Conservation (phyloP, 2,888 invertebrate genomes). For the Meta bourneti region DNA sequence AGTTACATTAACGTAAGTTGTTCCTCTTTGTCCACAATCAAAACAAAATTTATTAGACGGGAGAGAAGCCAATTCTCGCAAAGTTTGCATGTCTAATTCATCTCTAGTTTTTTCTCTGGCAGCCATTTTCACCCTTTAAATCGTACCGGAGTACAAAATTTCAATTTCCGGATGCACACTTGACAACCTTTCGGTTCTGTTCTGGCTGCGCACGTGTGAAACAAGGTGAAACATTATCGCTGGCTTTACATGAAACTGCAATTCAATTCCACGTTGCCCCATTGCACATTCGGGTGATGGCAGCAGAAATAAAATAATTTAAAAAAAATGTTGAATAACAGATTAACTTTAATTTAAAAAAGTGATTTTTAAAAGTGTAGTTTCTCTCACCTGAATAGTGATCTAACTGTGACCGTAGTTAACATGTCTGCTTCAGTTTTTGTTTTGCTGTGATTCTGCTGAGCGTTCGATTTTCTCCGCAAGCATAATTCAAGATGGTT, state of each 20-base stretch:
- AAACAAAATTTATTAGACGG: constrained; percentile 97
- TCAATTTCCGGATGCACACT: constrained; percentile 49
- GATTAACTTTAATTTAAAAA: neutral
- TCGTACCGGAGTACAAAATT: constrained; percentile 68
- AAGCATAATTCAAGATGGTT: constrained; percentile 45
- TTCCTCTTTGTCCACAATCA: constrained; percentile 98
- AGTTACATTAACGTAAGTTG: constrained; percentile 98
- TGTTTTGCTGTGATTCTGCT: constrained; percentile 2
- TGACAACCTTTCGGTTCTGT: constrained; percentile 32
- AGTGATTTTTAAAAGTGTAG: neutral
- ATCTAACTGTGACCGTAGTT: neutral
- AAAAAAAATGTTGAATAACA: no score
- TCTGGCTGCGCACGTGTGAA: constrained; percentile 43
- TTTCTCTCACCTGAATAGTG: neutral
- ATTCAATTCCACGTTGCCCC: no score
- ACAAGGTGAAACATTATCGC: neutral
- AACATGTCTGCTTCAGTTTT: neutral
- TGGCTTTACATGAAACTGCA: no score
- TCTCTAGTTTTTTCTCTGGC: constrained; percentile 93
- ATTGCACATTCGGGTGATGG: no score
- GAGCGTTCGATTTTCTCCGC: neutral
- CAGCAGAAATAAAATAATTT: no score
- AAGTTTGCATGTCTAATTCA: constrained; percentile 95
- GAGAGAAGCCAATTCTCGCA: constrained; percentile 94
- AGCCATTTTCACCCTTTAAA: constrained; percentile 60